Conservation (phyloP, 2,113 vertebrate species). For the Miniopterus natalensis region DNA sequence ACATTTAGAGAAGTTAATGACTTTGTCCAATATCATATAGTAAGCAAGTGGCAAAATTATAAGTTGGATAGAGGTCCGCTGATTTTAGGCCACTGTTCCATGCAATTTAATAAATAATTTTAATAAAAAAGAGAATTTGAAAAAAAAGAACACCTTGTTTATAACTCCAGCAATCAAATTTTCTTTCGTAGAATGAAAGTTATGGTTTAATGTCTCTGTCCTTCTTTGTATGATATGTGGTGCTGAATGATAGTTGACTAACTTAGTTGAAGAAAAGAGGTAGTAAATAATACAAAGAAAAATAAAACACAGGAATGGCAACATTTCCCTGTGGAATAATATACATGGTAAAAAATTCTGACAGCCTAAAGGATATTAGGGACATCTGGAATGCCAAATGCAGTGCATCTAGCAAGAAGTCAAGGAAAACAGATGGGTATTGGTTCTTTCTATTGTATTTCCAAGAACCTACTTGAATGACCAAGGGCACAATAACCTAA, state of each 20-base stretch:
- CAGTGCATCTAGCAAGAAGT: background rate
- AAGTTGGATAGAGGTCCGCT: background rate
- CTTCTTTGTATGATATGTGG: background rate
- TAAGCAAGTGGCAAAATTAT: background rate
- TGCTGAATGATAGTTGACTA: slow-evolving; percentile 1
- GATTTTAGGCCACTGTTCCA: background rate
- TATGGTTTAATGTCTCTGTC: background rate
- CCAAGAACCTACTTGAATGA: background rate
- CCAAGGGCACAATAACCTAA: slow-evolving; percentile 27
- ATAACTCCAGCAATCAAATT: background rate
- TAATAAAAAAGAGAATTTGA: background rate
- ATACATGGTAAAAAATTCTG: background rate
- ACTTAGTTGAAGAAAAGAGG: background rate
- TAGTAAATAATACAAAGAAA: slow-evolving; percentile 20
- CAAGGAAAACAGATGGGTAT: background rate
- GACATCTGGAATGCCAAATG: slow-evolving; percentile 60
- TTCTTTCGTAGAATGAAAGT: background rate
- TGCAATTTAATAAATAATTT: background rate
- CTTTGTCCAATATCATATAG: background rate
- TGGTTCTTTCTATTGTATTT: background rate
- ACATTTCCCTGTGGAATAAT: slow-evolving; percentile 46
- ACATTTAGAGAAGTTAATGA: background rate
- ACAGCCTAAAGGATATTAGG: slow-evolving; percentile 23
- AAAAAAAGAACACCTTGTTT: background rate
- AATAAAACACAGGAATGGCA: slow-evolving; percentile 13